These are phyloP conservation scores for Phragmatobia fuliginosa DNA, from an alignment of 2,888 invertebrate genomes.

Conservation along the genomic window DNA sequence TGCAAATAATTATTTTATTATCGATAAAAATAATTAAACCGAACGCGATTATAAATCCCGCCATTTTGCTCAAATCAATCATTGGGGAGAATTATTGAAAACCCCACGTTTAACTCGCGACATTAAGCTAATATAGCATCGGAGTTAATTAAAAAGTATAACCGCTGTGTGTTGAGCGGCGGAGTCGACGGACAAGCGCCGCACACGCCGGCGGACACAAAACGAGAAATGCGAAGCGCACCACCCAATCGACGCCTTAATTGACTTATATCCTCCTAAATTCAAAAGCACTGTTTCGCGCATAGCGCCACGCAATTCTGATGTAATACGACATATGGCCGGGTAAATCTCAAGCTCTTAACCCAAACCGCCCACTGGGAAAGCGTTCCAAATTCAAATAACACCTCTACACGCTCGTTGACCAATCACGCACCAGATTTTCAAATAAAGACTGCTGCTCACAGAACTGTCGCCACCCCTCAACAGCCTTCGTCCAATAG, in stretches of 20 bases:
- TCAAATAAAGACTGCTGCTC: conserved; percentile 72
- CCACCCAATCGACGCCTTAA: conserved; percentile 78
- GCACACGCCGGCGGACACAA: conserved; percentile 62
- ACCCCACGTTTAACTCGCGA: conserved; percentile 71
- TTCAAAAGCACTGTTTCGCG: conserved; percentile 67
- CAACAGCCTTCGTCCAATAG: conserved; percentile 68
- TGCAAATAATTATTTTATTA: conserved; percentile 67
- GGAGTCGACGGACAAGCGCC: conserved; percentile 59
- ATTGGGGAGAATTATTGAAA: conserved; percentile 68
- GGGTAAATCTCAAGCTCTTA: conserved; percentile 77
- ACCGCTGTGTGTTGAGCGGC: conserved; percentile 45
- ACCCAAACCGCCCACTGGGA: conserved; percentile 77
- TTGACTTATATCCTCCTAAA: conserved; percentile 80
- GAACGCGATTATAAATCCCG: conserved; percentile 50
- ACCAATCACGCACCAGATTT: conserved; percentile 68
- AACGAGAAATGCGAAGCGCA: conserved; percentile 66
- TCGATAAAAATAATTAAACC: conserved; percentile 68
- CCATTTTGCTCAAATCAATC: conserved; percentile 65
- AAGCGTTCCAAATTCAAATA: conserved; percentile 79
- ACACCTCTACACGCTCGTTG: conserved; percentile 66
- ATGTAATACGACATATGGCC: conserved; percentile 73
- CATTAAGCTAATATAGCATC: conserved; percentile 86
- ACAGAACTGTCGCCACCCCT: conserved; percentile 67
- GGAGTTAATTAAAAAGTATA: conserved; percentile 84
- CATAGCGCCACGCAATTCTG: conserved; percentile 62